Percentiles rank a stretch among this genome's conserved stretches.
Evolutionary conservation across 2,888 invertebrate species (phyloP).

Genomic region (Leptinotarsa haldemani): DNA sequence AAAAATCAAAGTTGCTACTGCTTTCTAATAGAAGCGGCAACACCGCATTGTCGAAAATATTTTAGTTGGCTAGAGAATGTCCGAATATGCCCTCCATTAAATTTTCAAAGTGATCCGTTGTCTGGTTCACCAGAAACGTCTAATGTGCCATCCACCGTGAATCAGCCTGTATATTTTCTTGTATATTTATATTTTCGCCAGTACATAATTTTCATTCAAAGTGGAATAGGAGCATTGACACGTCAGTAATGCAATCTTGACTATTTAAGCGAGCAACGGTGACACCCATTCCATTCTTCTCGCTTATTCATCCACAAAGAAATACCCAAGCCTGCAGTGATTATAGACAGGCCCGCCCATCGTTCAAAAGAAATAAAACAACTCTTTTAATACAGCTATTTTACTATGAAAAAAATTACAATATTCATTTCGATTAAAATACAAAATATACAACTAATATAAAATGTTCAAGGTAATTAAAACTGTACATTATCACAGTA

Average conservation of each 20-base stretch:
- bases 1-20: no score
- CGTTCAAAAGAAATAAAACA: conserved; percentile 12
- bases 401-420: conserved; percentile 60
- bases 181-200: no score
- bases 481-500: conserved; percentile 59
- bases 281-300: conserved; percentile 3
- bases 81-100: no score
- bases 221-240: no score
- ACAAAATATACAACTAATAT: conserved; percentile 55
- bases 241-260: neutral
- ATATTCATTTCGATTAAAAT: conserved; percentile 45
- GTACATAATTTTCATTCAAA: no score
- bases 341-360: neutral
- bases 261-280: neutral
- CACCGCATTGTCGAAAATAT: no score
- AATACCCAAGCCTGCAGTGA: neutral
- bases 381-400: conserved; percentile 26
- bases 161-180: no score
- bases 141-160: no score
- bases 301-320: conserved; percentile 1
- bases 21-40: no score
- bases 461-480: conserved; percentile 38
- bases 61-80: no score
- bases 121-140: no score
- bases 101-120: no score